Evolutionary conservation across 2,113 vertebrate genomes (phyloP).

Genomic region (Rissa tridactyla): DNA sequence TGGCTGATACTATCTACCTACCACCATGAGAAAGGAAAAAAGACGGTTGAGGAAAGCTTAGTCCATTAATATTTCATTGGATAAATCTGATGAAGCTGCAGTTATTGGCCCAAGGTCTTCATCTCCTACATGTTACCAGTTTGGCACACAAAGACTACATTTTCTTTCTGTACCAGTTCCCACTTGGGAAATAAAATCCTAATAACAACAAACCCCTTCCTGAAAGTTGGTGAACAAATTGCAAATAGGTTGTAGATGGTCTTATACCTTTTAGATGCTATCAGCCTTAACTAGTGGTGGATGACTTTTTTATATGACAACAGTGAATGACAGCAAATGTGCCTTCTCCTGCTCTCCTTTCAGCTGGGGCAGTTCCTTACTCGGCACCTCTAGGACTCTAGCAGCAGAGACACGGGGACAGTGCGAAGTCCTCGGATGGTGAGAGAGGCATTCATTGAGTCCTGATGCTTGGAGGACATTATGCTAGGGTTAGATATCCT

Average conservation of each 20-base stretch:
- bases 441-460: neutral
- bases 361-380: neutral
- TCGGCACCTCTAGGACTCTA: neutral
- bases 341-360: slow-evolving; percentile 5
- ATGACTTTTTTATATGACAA: neutral
- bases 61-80: neutral
- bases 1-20: neutral
- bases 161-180: neutral
- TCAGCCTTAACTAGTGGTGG: neutral
- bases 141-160: neutral
- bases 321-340: neutral
- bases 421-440: neutral
- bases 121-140: neutral
- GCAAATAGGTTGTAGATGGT: neutral
- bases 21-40: neutral
- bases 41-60: neutral
- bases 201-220: neutral
- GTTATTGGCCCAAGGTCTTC: neutral
- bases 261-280: neutral
- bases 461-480: neutral
- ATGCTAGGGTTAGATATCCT: neutral
- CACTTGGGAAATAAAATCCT: neutral
- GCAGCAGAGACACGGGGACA: neutral
- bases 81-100: neutral
- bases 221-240: neutral